Percentiles rank a stretch among this genome's conserved stretches.
phyloP scores from a whole-genome alignment of 2,888 invertebrate species.

The Cecidostiba fungosa region DNA sequence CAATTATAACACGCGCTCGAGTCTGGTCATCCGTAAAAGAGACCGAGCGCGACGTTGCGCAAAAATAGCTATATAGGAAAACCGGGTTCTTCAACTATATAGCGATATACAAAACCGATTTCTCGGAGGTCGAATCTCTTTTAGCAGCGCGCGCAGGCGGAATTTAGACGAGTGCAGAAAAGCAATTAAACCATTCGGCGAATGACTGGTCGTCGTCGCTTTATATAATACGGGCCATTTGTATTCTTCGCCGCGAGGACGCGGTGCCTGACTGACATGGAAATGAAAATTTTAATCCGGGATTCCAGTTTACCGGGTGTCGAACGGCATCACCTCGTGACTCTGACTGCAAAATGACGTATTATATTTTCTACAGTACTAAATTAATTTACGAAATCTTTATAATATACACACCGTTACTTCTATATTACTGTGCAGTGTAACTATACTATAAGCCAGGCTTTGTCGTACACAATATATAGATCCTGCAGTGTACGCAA shows the following conservation, averaged over 20 bases:
- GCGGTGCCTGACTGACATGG: slow-evolving; percentile 39
- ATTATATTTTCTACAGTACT: neutral
- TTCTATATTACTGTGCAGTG: no score
- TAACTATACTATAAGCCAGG: neutral
- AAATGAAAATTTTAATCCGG: slow-evolving; percentile 46
- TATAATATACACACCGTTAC: no score
- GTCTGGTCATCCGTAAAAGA: neutral
- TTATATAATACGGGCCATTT: slow-evolving; percentile 34
- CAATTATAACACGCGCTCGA: neutral
- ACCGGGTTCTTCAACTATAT: neutral
- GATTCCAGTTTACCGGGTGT: slow-evolving; percentile 55
- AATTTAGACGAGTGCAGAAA: slow-evolving; percentile 46
- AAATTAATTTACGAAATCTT: neutral
- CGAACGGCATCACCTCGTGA: neutral
- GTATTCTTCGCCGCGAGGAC: slow-evolving; percentile 39
- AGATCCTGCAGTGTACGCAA: neutral
- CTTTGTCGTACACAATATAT: neutral
- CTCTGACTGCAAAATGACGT: slow-evolving; percentile 39
- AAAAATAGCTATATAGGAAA: neutral
- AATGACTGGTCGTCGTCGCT: slow-evolving; percentile 12
- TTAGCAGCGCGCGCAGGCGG: slow-evolving; percentile 1
- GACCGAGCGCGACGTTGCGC: neutral
- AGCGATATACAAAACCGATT: slow-evolving; percentile 26
- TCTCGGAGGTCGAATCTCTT: slow-evolving; percentile 42
- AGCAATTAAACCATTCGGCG: slow-evolving; percentile 58